Evolutionary conservation across 2,797 vertebrate species (phyloP).

Genomic region (Megaceryle alcyon): DNA sequence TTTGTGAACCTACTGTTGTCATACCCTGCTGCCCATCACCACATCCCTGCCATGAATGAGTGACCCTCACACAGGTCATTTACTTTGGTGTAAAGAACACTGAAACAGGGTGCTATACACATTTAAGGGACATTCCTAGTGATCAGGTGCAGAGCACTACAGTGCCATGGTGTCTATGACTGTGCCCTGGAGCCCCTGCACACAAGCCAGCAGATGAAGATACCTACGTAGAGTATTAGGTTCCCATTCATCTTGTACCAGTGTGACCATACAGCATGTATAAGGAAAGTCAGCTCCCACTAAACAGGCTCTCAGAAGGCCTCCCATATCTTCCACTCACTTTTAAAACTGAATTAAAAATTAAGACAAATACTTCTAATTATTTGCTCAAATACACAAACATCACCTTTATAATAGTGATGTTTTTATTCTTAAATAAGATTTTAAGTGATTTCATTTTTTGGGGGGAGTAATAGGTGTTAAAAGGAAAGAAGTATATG

Average conservation of each 20-base stretch:
- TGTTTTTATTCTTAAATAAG: neutral
- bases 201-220: neutral
- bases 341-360: neutral
- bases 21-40: neutral
- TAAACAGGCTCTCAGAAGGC: neutral
- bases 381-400: neutral
- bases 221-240: neutral
- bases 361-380: neutral
- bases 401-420: neutral
- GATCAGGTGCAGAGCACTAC: neutral
- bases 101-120: neutral
- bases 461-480: neutral
- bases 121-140: neutral
- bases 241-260: neutral
- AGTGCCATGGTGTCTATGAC: neutral
- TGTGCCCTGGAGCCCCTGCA: neutral
- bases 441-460: neutral
- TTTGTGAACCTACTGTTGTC: neutral
- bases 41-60: neutral
- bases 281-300: neutral
- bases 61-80: neutral
- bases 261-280: neutral
- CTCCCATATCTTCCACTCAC: neutral
- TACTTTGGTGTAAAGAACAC: neutral
- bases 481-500: neutral